Base-by-base conservation (phyloP, 2,113 vertebrate genomes). In the Spilogale gracilis region DNA sequence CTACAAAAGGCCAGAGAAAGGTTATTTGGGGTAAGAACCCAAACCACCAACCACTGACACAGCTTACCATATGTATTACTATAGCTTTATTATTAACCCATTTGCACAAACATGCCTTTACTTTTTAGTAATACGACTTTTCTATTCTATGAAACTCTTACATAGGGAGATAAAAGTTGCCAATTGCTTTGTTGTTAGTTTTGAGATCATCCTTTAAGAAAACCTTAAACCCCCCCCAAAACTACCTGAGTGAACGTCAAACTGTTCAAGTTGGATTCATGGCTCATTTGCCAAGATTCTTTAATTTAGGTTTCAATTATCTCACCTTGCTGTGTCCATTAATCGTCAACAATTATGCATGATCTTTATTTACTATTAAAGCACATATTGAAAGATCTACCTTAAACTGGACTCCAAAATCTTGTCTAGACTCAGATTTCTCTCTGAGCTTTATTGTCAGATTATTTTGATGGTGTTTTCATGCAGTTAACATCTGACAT, bases 401-500 rank as follows among this genome's bases (percentile, higher is more conserved):
- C 71, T 95, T 95, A 86, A 81, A 43, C 5, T 38, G 48, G 54
- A 76, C 50, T 79, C 54, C 3, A 91, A 83, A 96, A 43, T 2
- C n/a, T 63, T 48, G 67, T 71, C 0, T 79, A 9, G 14, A 63
- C 30, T 25, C 27, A 18, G 21, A 71, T 95, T 89, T 95, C 61
- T 32, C 17, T 13, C 45, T 54, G 18, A 69, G 27, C 2, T 8
- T 71, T 82, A 80, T 38, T 94, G 89, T 67, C 58, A 93, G 54
- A 32, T 95, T 83, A 73, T 67, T 69, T 89, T 65, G 7, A n/a
- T 73, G n/a, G 3, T 82, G 38, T 69, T 94, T 92, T 69, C 25
- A 91, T 58, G 45, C 63, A 73, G 10, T 43, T 83, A 84, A 30
- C 4, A 74, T 88, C 82, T 94, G 10, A 58, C 9, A 23, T 16